Evolutionary conservation across 1,140 invertebrate genomes (phyloP), one percentile per base, ranked within the genome.

Genomic region (Drosophila tani): DNA sequence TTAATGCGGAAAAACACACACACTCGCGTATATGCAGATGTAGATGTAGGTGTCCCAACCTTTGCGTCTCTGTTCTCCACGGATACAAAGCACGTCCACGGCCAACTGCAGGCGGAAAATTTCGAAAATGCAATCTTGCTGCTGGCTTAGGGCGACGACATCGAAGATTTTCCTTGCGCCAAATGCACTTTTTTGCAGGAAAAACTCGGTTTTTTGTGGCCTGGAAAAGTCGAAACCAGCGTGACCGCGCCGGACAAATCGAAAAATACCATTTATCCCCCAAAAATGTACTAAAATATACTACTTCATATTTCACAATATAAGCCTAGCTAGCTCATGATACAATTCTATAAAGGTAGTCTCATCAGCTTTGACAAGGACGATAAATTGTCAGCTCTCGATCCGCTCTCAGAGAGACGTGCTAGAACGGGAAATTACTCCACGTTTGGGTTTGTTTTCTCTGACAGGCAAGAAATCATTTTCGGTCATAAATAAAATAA

Each of bases 41-140:
- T 50, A 40, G 45, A 24, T 68, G 62, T 50, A 41, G 66, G 41
- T 73, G 69, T 73, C 55, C 58, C 76, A 75, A 77, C 91, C 91
- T 92, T 92, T 92, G 91, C 91, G 86, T 88, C 87, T 91, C 86
- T 91, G 81, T 92, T 91, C 74, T 82, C 88, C 79, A 91, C 88
- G 79, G 88, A 82, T 88, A 82, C 83, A 91, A 85, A 92, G 91
- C 91, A 92, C 85, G 86, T 91, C 86, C 91, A 91, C 79, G 86
- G 75, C 81, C 91, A 92, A 69, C 83, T 84, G 79, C 91, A 92
- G 76, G 86, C 84, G 69, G 91, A 87, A 79, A 87, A 81, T 86
- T 91, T 92, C 71, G 86, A 91, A 91, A 92, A 92, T 91, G 91
- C 86, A 92, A 92, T 92, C 91, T 92, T 92, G 85, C 68, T 87